A percentile compares a stretch with the other conserved stretches of the same genome.
Evolutionary conservation across 1,140 invertebrate species (phyloP).

Genomic region (Heliconius congener): DNA sequence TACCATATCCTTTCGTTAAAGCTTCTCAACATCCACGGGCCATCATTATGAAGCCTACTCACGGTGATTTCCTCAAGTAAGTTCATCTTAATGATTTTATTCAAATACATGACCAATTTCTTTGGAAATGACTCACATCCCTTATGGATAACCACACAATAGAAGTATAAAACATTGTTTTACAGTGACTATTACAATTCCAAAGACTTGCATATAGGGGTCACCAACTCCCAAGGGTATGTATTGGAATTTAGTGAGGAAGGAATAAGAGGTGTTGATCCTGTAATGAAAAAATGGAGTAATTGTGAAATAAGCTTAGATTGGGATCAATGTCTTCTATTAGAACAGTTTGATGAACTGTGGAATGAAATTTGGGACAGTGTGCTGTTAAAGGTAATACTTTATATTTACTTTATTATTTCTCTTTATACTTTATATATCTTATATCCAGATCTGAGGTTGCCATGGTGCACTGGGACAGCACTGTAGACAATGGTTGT

Average conservation of each 20-base stretch:
- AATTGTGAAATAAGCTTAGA: conserved; percentile 58
- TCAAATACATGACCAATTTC: conserved; percentile 20
- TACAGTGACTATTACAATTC: conserved; percentile 89
- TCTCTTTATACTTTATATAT: background rate
- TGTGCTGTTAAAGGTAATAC: conserved; percentile 83
- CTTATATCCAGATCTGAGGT: background rate
- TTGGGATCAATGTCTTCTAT: conserved; percentile 87
- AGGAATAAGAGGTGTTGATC: conserved; percentile 83
- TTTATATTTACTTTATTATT: background rate
- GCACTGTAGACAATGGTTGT: background rate
- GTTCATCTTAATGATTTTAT: conserved; percentile 38
- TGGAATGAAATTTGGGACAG: conserved; percentile 90
- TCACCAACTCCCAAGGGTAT: conserved; percentile 87
- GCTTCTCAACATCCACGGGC: conserved; percentile 87
- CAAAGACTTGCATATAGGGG: conserved; percentile 91
- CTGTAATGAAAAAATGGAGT: conserved; percentile 66
- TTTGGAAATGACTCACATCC: conserved; percentile 51
- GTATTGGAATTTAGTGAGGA: conserved; percentile 90
- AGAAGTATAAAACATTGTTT: conserved; percentile 42
- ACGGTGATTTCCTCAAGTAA: conserved; percentile 91
- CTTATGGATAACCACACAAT: conserved; percentile 38
- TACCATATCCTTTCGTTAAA: conserved; percentile 90
- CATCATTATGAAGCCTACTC: conserved; percentile 89
- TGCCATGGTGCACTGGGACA: too few species aligned
- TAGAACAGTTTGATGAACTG: conserved; percentile 84